These are phyloP conservation scores for Gonocerus acuteangulatus DNA, from an alignment of 2,888 invertebrate species.

Conservation along the genomic window DNA sequence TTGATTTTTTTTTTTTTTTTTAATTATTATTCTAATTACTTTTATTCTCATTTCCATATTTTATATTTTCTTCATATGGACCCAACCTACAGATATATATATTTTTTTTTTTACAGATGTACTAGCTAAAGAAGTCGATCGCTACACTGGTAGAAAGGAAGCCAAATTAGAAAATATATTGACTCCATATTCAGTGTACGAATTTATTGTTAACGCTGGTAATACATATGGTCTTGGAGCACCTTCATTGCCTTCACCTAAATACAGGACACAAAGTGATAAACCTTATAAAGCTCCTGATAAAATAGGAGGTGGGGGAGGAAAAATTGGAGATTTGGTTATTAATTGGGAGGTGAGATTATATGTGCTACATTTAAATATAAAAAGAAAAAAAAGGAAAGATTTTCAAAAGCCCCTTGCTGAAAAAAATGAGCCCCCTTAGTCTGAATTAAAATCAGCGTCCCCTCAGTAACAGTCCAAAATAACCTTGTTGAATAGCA, in stretches of 20 bases:
- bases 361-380: neutral
- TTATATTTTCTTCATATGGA: too few species aligned
- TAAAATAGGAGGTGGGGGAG: constrained; percentile 86
- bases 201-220: constrained; percentile 81
- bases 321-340: constrained; percentile 88
- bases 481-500: too few species aligned
- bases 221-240: constrained; percentile 75
- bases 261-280: constrained; percentile 74
- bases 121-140: constrained; percentile 64
- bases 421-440: too few species aligned
- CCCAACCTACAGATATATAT: too few species aligned
- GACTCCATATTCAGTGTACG: constrained; percentile 82
- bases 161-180: constrained; percentile 61
- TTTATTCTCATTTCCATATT: too few species aligned
- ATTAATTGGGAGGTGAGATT: constrained; percentile 67
- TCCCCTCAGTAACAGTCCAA: too few species aligned
- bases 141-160: constrained; percentile 70
- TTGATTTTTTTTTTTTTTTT: too few species aligned
- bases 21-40: too few species aligned
- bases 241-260: constrained; percentile 76
- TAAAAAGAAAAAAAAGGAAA: too few species aligned
- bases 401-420: too few species aligned
- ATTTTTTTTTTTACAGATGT: constrained; percentile 43
- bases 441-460: too few species aligned
- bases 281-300: constrained; percentile 67